These are phyloP conservation scores for Entomobrya multifasciata DNA, from an alignment of 2,888 invertebrate genomes.

Conservation along the genomic window DNA sequence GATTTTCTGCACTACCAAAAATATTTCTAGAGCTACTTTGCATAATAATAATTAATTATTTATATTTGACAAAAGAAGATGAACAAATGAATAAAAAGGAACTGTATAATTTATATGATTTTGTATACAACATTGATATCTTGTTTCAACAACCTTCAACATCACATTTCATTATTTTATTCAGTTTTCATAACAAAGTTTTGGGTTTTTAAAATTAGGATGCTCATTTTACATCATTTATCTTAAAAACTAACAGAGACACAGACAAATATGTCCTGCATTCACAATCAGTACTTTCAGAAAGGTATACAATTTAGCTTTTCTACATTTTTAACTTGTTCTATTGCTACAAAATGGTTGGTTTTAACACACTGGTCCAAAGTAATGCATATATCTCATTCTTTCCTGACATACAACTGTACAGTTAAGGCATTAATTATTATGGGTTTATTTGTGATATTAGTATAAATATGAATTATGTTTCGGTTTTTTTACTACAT, in stretches of 20 bases:
- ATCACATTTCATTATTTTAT: conserved; percentile 34
- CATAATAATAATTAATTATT: conserved; percentile 17
- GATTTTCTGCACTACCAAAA: background rate
- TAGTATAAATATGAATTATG: background rate
- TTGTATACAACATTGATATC: background rate
- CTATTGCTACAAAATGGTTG: conserved; percentile 32
- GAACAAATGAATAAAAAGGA: background rate
- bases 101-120: background rate
- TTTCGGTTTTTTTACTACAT: background rate
- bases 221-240: background rate
- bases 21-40: background rate
- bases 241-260: too few species aligned
- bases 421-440: conserved; percentile 55
- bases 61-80: background rate
- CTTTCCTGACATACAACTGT: conserved; percentile 32
- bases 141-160: background rate
- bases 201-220: background rate
- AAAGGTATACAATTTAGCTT: background rate
- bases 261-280: background rate
- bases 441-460: background rate
- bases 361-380: conserved; percentile 56
- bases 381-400: conserved; percentile 41
- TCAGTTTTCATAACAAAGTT: conserved; percentile 32
- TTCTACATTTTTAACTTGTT: background rate
- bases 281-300: background rate